These are phyloP conservation scores for Mycogona germanica DNA, from an alignment of 2,888 invertebrate genomes.

Conservation along the genomic window DNA sequence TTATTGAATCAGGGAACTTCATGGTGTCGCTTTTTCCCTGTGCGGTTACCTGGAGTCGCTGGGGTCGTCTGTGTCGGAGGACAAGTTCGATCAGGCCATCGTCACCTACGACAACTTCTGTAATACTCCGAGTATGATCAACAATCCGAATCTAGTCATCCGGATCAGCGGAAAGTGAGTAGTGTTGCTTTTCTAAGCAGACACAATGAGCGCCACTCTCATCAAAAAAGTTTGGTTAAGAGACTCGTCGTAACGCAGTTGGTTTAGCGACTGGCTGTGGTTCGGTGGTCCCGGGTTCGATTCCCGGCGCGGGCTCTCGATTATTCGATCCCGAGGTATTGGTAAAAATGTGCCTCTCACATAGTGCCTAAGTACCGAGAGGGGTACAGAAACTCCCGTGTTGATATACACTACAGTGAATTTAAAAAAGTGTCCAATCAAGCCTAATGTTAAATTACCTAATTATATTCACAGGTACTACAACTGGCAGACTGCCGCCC, in stretches of 20 bases:
- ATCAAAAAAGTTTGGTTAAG: too few relatives aligned
- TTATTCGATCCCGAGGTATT: not conserved
- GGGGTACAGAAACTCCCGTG: too few relatives aligned
- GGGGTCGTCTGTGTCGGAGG: conserved; percentile 42
- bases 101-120: conserved; percentile 48
- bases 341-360: too few relatives aligned
- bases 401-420: too few relatives aligned
- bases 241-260: too few relatives aligned
- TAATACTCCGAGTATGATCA: conserved; percentile 56
- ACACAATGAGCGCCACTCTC: not conserved
- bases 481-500: conserved; percentile 82
- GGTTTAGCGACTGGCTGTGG: too few relatives aligned
- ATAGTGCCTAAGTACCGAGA: too few relatives aligned
- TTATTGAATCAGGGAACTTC: conserved; percentile 25
- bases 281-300: too few relatives aligned
- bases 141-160: conserved; percentile 71
- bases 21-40: conserved; percentile 59
- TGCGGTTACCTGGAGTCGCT: conserved; percentile 50
- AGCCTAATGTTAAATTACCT: too few relatives aligned
- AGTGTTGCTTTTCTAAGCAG: not conserved
- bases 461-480: conserved; percentile 41
- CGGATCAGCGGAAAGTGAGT: conserved; percentile 65
- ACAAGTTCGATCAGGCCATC: conserved; percentile 48
- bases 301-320: too few relatives aligned
- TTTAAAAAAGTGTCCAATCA: too few relatives aligned